Percentiles rank a stretch among this genome's conserved stretches.
Evolutionary conservation across 2,888 invertebrate genomes (phyloP).

Genomic region (Cephus nigrinus): DNA sequence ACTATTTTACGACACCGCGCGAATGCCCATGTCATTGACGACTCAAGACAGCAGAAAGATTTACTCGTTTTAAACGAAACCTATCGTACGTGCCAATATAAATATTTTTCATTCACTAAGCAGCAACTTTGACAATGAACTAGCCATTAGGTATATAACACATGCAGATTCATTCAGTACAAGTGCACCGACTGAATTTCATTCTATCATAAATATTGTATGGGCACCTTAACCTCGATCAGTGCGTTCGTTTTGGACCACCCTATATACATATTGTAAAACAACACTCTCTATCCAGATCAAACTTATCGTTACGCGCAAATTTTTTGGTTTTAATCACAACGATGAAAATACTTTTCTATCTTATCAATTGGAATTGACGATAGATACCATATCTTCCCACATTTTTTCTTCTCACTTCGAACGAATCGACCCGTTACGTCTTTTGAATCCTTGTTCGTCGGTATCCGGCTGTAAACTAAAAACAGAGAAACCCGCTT

Average conservation of each 20-base stretch:
- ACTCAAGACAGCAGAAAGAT: not conserved
- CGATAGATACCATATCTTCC: constrained; percentile 12
- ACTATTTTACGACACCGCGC: not conserved
- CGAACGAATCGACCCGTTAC: not conserved
- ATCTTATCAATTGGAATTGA: not conserved
- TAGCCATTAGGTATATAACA: not conserved
- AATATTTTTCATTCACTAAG: not conserved
- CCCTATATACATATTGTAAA: not conserved
- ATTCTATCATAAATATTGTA: not conserved
- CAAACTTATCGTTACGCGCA: not conserved
- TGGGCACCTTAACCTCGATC: not conserved
- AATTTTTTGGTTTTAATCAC: not conserved
- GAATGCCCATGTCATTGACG: not conserved
- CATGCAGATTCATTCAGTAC: not conserved
- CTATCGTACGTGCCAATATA: not conserved
- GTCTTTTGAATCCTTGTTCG: not conserved
- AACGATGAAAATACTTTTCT: not conserved
- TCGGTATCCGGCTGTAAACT: constrained; percentile 19
- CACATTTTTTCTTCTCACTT: constrained; percentile 17
- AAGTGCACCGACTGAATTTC: not conserved
- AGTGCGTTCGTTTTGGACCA: not conserved
- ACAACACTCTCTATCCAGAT: not conserved
- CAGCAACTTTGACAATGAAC: not conserved
- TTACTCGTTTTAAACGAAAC: not conserved
- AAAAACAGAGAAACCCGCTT: constrained; percentile 17